Base-by-base conservation (phyloP, 2,888 invertebrate species). In the Leuctra nigra region DNA sequence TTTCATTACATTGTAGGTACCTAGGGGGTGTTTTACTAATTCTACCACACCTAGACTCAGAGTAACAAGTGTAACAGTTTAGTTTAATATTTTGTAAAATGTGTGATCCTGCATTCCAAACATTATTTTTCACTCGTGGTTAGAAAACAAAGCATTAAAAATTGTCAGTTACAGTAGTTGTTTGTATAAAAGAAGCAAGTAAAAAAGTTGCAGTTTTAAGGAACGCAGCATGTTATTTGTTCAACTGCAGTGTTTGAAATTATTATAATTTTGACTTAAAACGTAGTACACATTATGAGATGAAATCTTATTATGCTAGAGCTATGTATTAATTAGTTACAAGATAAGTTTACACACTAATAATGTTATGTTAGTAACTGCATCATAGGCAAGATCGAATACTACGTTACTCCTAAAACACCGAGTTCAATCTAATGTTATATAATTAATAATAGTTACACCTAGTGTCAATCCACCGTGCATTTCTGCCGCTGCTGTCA, bases 121-220 rank as follows among this genome's bases (percentile, higher is more conserved):
- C n/a, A n/a, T n/a, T n/a, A n/a, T 41, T 41, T 2, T 11, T 35
- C 20, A 50, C 33, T 50, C 35, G 35, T 33, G 35, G 50, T 4
- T 24, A 47, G 24, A 14, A 56, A 53, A 33, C 47, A 52, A 57
- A 54, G 48, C 23, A 25, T 50, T 33, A 44, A 52, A 57, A 55
- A 36, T 22, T n/a, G 39, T 33, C 46, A 48, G 39, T n/a, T 33
- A 24, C 22, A 48, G 55, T 44, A 23, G 44, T 44, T 44, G 44
- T 44, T 50, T 50, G 50, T 50, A 50, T 33, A 56, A 61, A 61
- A 58, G 55, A 54, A 61, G 54, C 56, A 50, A 48, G 56, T 59
- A 61, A 59, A 61, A 58, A 58, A 57, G 39, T n/a, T 50, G 48
- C 23, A 22, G 39, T 33, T 18, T 54, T 44, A 46, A 56, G 50